Evolutionary conservation across 2,797 vertebrate genomes (phyloP).

Genomic region (Caiman crocodilus): DNA sequence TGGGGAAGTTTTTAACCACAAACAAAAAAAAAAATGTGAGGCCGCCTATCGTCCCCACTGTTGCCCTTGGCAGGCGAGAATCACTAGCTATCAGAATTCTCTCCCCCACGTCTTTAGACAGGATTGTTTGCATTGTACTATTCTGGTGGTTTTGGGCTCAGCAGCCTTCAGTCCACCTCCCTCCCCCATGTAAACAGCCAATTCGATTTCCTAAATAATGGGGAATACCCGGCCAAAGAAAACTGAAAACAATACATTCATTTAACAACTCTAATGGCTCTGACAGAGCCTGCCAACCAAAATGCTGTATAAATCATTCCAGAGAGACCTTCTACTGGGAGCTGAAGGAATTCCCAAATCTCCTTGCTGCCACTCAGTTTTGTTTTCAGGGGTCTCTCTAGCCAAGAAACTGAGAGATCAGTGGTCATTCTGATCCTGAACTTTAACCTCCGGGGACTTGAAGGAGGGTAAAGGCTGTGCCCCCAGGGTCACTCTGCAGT

Average conservation of each 20-base stretch:
- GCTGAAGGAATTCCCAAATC: not conserved
- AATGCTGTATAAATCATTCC: constrained; percentile 44
- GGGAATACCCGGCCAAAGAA: constrained; percentile 60
- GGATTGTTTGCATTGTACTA: not conserved
- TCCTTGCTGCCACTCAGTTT: not conserved
- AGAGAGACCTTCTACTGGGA: not conserved
- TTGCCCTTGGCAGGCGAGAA: constrained; percentile 32
- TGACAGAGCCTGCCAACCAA: constrained; percentile 54
- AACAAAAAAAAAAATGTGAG: constrained; percentile 15
- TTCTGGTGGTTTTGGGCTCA: not conserved
- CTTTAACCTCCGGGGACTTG: not conserved
- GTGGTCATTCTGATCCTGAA: not conserved
- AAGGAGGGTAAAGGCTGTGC: not conserved
- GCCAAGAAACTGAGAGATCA: not conserved
- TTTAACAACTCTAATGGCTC: constrained; percentile 42
- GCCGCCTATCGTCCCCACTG: constrained; percentile 42
- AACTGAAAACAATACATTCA: constrained; percentile 59
- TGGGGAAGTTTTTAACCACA: constrained; percentile 69
- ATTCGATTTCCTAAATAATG: constrained; percentile 69
- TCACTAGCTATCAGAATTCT: not conserved
- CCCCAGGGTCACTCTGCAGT: not conserved
- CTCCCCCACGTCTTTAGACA: not conserved
- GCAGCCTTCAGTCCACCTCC: not conserved
- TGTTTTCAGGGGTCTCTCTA: not conserved
- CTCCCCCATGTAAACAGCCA: constrained; percentile 17